phyloP scores from a whole-genome alignment of 2,113 vertebrate genomes.

The Calidris pygmaea region DNA sequence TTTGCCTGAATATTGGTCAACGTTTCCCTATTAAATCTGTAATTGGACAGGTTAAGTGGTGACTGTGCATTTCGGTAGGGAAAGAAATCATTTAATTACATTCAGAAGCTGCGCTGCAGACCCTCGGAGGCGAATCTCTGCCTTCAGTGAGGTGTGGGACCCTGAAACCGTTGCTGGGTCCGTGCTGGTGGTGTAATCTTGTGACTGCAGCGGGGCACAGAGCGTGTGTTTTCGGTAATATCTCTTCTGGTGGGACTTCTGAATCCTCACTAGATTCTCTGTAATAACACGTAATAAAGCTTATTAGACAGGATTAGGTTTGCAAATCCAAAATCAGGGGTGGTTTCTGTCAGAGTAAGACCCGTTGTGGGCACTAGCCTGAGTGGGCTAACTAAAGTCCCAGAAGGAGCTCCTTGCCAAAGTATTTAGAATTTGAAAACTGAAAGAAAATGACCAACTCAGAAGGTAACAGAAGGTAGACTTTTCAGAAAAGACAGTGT shows the following conservation, averaged over 20 bases:
- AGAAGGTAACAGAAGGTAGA: not conserved
- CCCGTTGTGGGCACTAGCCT: not conserved
- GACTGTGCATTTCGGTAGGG: not conserved
- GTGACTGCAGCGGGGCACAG: not conserved
- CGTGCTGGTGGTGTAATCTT: not conserved
- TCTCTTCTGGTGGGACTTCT: not conserved
- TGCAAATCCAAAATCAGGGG: not conserved
- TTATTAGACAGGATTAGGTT: not conserved
- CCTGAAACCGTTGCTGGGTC: not conserved
- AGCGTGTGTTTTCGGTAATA: not conserved
- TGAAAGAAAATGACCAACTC: not conserved
- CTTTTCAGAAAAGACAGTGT: not conserved
- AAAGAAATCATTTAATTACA: not conserved
- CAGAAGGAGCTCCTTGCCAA: not conserved
- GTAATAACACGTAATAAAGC: not conserved
- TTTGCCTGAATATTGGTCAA: not conserved
- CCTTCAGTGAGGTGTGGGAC: not conserved
- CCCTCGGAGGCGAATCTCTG: not conserved
- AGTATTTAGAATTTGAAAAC: not conserved
- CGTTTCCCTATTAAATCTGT: not conserved
- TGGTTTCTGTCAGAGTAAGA: not conserved
- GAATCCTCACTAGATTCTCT: not conserved
- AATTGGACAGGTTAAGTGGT: not conserved
- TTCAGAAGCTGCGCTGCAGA: fast-evolving
- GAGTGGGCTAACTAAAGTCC: not conserved